Conservation (phyloP, 2,888 invertebrate species). For the Achlya flavicornis region DNA sequence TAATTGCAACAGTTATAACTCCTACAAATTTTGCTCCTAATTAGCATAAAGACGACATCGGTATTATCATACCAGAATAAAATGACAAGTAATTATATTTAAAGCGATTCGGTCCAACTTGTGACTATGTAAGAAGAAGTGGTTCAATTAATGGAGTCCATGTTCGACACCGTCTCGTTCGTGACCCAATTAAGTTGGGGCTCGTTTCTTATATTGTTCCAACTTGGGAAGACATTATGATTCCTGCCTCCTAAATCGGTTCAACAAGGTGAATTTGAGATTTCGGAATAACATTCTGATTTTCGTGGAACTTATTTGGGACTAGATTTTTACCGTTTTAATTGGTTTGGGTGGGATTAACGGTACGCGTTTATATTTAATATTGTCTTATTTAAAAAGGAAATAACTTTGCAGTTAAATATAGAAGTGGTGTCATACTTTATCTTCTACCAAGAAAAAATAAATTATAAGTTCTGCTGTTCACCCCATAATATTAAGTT, state of each 20-base stretch:
- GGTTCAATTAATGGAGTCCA: conserved; percentile 71
- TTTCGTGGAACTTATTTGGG: not conserved
- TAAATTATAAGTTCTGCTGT: not conserved
- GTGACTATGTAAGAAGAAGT: conserved; percentile 67
- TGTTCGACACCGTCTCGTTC: conserved; percentile 71
- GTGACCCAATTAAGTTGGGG: conserved; percentile 73
- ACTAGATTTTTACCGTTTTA: not conserved
- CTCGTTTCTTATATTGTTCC: conserved; percentile 64
- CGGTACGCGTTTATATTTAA: not conserved
- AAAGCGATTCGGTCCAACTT: conserved; percentile 50
- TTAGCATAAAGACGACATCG: conserved; percentile 58
- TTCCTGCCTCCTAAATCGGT: conserved; percentile 31
- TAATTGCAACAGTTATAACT: not conserved
- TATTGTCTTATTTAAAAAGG: not conserved
- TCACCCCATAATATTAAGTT: too few relatives aligned
- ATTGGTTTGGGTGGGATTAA: not conserved
- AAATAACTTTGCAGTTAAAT: too few relatives aligned
- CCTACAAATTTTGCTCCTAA: conserved; percentile 24
- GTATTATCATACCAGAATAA: conserved; percentile 51
- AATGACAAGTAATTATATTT: conserved; percentile 69
- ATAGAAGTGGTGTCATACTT: too few relatives aligned
- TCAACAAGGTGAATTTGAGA: conserved; percentile 34
- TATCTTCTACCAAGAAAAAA: too few relatives aligned
- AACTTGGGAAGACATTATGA: conserved; percentile 44
- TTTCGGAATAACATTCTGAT: conserved; percentile 6